Percentiles rank a stretch among this genome's conserved stretches.
Evolutionary conservation across 1,140 invertebrate genomes (phyloP).

Genomic region (Cotesia vestalis): DNA sequence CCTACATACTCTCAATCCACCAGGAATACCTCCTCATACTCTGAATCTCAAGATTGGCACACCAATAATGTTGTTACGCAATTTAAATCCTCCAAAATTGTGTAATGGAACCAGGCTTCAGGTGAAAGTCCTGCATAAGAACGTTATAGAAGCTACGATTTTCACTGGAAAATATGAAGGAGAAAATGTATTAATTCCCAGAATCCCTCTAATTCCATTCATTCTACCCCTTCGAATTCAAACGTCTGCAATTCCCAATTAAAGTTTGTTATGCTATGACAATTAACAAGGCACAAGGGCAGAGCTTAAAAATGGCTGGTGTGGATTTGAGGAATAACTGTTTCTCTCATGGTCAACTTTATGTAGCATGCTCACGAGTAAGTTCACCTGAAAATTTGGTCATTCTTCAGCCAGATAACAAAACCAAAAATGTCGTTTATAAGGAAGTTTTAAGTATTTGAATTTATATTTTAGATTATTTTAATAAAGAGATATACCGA

Average conservation of each 20-base stretch:
- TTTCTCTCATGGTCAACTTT: neutral
- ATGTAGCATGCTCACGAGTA: neutral
- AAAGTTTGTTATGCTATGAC: slow-evolving; percentile 19
- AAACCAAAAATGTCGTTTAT: neutral
- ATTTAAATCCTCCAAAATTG: too few relatives aligned
- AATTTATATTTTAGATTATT: too few relatives aligned
- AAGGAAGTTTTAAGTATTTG: neutral
- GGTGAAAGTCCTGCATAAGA: too few relatives aligned
- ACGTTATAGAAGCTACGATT: too few relatives aligned
- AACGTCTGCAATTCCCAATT: slow-evolving; percentile 5
- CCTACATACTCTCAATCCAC: slow-evolving; percentile 53
- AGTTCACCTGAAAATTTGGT: neutral
- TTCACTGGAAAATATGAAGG: too few relatives aligned
- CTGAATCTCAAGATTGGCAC: slow-evolving; percentile 46
- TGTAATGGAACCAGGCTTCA: too few relatives aligned
- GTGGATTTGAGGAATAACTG: slow-evolving; percentile 45
- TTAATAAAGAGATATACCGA: too few relatives aligned
- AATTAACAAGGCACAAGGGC: slow-evolving; percentile 39
- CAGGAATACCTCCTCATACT: slow-evolving; percentile 55
- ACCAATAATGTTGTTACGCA: too few relatives aligned
- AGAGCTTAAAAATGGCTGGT: slow-evolving; percentile 48
- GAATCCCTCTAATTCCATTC: too few relatives aligned
- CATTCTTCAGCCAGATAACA: neutral
- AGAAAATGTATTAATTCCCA: too few relatives aligned
- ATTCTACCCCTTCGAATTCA: too few relatives aligned